A percentile compares a stretch with the other conserved stretches of the same genome.
Conservation (phyloP, 2,888 invertebrate species). For the Drosophila kambysellisi region DNA sequence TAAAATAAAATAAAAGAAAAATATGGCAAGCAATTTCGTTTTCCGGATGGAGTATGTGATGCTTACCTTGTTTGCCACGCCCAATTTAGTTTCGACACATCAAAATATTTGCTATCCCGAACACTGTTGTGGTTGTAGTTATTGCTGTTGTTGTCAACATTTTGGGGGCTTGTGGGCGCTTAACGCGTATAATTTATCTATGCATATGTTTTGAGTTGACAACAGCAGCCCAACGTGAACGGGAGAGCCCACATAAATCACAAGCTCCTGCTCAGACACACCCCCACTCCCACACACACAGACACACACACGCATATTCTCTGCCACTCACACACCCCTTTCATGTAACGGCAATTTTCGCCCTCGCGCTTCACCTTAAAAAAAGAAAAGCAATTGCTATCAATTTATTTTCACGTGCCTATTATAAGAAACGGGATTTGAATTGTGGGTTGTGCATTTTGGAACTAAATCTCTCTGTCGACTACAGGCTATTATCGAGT, state of each 20-base stretch:
- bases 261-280: slow-evolving; percentile 45
- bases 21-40: slow-evolving; percentile 37
- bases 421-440: slow-evolving; percentile 44
- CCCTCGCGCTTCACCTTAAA: slow-evolving; percentile 48
- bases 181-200: slow-evolving; percentile 79
- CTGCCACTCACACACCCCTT: slow-evolving; percentile 61
- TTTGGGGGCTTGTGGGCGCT: slow-evolving; percentile 69
- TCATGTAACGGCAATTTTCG: slow-evolving; percentile 57
- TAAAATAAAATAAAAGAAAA: slow-evolving; percentile 3
- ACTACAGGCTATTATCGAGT: slow-evolving; percentile 11
- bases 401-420: slow-evolving; percentile 67
- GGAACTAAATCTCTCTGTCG: slow-evolving; percentile 15
- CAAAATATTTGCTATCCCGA: slow-evolving; percentile 68
- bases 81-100: slow-evolving; percentile 77
- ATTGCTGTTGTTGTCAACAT: slow-evolving; percentile 43
- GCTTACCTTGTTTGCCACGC: slow-evolving; percentile 64
- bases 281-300: slow-evolving; percentile 34
- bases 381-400: slow-evolving; percentile 57
- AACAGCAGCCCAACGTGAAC: slow-evolving; percentile 57
- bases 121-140: slow-evolving; percentile 34
- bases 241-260: slow-evolving; percentile 56
- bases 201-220: slow-evolving; percentile 79
- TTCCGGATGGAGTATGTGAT: slow-evolving; percentile 23
- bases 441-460: slow-evolving; percentile 24
- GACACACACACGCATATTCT: slow-evolving; percentile 1